phyloP scores from a whole-genome alignment of 2,888 invertebrate genomes.

The Orthosia gracilis region DNA sequence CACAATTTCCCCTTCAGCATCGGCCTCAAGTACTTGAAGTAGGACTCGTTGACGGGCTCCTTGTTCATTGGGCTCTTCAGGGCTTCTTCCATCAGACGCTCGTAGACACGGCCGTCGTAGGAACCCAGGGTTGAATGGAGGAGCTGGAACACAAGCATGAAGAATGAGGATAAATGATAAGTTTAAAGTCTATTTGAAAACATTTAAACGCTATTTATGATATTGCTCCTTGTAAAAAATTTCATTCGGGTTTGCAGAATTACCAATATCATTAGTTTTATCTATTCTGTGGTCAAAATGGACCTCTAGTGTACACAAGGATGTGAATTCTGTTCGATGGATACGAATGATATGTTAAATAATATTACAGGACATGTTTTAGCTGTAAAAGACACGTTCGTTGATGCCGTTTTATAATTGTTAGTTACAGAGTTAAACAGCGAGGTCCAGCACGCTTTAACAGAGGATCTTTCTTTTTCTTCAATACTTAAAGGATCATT shows the following conservation, averaged over 20 bases:
- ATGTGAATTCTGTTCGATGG: too few relatives aligned
- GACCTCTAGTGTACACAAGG: too few relatives aligned
- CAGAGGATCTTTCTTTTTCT: too few relatives aligned
- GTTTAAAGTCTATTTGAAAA: background rate
- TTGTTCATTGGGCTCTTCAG: slow-evolving; percentile 95
- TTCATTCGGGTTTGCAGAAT: background rate
- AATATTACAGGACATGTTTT: too few relatives aligned
- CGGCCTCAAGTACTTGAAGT: slow-evolving; percentile 94
- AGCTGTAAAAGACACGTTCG: too few relatives aligned
- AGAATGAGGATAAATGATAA: background rate
- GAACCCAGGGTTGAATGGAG: slow-evolving; percentile 94
- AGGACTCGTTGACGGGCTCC: slow-evolving; percentile 94
- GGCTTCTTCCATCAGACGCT: slow-evolving; percentile 94
- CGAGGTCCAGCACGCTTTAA: too few relatives aligned
- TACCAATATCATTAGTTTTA: background rate
- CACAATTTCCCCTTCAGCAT: slow-evolving; percentile 93
- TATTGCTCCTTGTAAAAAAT: background rate
- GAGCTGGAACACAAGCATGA: slow-evolving; percentile 69
- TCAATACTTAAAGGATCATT: too few relatives aligned
- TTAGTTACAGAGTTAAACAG: too few relatives aligned
- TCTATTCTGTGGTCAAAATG: too few relatives aligned
- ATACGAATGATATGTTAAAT: too few relatives aligned
- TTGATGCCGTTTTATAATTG: too few relatives aligned
- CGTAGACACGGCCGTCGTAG: slow-evolving; percentile 96
- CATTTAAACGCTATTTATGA: background rate